Evolutionary conservation across 2,888 invertebrate species (phyloP).

Genomic region (Aphodius granarius): DNA sequence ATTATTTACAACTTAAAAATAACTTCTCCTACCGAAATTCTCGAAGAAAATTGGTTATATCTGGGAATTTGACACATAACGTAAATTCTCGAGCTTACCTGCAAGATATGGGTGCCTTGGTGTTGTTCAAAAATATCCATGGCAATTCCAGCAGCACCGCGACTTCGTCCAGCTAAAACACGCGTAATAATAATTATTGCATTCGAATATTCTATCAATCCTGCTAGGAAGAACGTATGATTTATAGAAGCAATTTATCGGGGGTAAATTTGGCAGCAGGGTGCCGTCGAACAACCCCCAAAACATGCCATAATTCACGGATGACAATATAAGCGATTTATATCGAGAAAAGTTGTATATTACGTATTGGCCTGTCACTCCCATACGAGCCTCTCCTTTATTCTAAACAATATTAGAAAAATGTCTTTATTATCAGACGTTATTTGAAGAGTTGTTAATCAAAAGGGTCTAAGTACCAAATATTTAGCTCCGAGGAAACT

Average conservation of each 20-base stretch:
- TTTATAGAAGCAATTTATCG: background rate
- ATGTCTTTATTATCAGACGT: too few species aligned
- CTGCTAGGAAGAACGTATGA: background rate
- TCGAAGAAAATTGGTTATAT: background rate
- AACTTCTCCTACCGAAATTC: background rate
- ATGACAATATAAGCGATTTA: background rate
- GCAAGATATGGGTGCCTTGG: constrained; percentile 96
- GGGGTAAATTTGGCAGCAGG: background rate
- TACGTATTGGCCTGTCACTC: background rate
- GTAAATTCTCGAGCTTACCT: constrained; percentile 73
- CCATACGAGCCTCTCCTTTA: too few species aligned
- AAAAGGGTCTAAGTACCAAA: too few species aligned
- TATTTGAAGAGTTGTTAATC: too few species aligned
- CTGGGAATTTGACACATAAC: too few species aligned
- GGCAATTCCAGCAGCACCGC: constrained; percentile 71
- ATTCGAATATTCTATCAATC: background rate
- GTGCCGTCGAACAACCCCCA: background rate
- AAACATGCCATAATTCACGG: background rate
- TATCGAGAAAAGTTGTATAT: background rate
- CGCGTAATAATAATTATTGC: constrained; percentile 5
- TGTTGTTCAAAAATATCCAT: constrained; percentile 94
- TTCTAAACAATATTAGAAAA: too few species aligned
- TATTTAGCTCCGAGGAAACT: too few species aligned
- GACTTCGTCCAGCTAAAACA: constrained; percentile 67
- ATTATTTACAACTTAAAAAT: background rate